Evolutionary conservation across 2,797 vertebrate species (phyloP), one percentile per base, ranked within the genome.

Genomic region (Chaunax sp.): DNA sequence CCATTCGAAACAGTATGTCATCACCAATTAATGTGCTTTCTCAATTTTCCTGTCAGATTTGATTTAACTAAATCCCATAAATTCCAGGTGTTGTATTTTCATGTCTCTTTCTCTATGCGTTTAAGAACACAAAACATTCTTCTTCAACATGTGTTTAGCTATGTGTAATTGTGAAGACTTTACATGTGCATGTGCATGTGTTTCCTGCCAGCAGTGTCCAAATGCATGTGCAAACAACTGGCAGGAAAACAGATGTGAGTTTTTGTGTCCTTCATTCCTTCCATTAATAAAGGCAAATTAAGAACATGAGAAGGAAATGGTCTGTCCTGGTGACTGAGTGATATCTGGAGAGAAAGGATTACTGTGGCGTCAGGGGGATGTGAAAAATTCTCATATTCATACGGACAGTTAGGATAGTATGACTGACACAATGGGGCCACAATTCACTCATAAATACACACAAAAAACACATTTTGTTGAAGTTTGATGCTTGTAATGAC

Each of bases 261-360:
- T 75, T 52, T 43, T 58, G 26, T 67, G 52, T 72, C 60, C 43
- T 44, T 74, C 60, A 64, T 72, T 81, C 59, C 37, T 66, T 73
- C 43, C 25, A 75, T 73, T 81, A 57, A 68, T 80, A 76, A 64
- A 78, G 67, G 72, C 35, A 49, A 84, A 85, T 78, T 50, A 86
- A 81, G 77, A 86, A 64, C 75, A 79, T 15, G 56, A 81, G 75
- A 57, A 68, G 69, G 64, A 75, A 83, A 72, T 64, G 57, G 50
- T 35, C 75, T 75, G 59, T 89, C 81, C 78, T 41, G 22, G 61
- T 46, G 54, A 71, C 56, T 70, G 74, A 82, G 65, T 79, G 82
- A 86, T 84, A 72, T 86, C 71, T 85, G 78, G 41, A 69, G 72
- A 75, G 63, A 57, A 54, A 72, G 84, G 81, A 86, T 90, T 88